Conservation (phyloP, 2,888 invertebrate genomes). For the Mellilla xanthometata region DNA sequence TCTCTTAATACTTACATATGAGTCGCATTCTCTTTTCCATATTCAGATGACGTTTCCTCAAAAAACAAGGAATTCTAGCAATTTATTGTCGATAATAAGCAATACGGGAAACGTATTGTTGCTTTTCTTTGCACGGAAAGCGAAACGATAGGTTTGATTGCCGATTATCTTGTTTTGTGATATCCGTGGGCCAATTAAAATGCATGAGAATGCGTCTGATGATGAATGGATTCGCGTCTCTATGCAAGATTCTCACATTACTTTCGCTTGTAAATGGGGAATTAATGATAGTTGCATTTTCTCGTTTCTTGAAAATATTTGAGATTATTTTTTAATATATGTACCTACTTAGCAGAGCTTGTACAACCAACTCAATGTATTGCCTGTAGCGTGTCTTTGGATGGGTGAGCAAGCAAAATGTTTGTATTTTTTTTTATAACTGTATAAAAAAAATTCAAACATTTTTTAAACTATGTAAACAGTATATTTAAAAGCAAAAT, state of each 20-base stretch:
- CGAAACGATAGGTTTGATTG: slow-evolving; percentile 24
- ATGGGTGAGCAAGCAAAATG: too few species aligned
- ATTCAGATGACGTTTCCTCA: slow-evolving; percentile 25
- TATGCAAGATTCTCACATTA: slow-evolving; percentile 13
- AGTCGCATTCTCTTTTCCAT: slow-evolving; percentile 35
- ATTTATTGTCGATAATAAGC: slow-evolving; percentile 30
- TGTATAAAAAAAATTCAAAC: too few species aligned
- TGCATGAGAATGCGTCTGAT: slow-evolving; percentile 12
- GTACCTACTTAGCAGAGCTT: too few species aligned
- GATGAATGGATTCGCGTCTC: slow-evolving; percentile 2
- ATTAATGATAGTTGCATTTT: not conserved
- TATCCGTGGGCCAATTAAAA: slow-evolving; percentile 22
- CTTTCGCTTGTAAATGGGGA: slow-evolving; percentile 5
- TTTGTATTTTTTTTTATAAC: too few species aligned
- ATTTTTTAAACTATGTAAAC: too few species aligned
- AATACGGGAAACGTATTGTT: slow-evolving; percentile 29
- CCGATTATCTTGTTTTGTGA: slow-evolving; percentile 20
- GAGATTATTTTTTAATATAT: too few species aligned
- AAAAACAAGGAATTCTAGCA: slow-evolving; percentile 28
- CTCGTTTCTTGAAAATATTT: not conserved
- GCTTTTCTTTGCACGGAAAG: slow-evolving; percentile 28
- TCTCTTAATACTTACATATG: slow-evolving; percentile 30
- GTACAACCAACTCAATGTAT: too few species aligned
- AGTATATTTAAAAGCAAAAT: too few species aligned
- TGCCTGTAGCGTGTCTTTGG: too few species aligned